Percentiles rank a stretch among this genome's conserved stretches.
These are phyloP conservation scores for Sphenopsis melanotis DNA, from an alignment of 2,797 vertebrate genomes.

Conservation along the genomic window DNA sequence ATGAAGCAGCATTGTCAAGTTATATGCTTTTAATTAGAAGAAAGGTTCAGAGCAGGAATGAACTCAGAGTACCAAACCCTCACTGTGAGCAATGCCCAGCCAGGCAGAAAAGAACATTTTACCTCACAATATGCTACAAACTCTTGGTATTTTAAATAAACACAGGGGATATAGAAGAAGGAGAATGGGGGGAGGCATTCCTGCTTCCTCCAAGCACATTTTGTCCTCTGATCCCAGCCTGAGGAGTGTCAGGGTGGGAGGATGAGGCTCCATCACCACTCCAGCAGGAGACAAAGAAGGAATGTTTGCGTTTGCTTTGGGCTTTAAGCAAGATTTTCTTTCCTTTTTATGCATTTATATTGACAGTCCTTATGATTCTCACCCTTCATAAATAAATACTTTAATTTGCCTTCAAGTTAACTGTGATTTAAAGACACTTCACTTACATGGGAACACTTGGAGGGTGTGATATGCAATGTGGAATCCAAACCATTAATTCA, in stretches of 20 bases:
- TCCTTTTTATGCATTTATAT: background rate
- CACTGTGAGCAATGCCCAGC: background rate
- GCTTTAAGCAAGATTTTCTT: background rate
- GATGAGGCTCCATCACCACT: background rate
- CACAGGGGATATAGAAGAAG: background rate
- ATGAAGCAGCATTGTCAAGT: constrained; percentile 1
- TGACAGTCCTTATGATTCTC: background rate
- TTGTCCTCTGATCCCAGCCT: background rate
- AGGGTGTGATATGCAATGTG: background rate
- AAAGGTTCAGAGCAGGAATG: background rate
- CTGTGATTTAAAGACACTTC: background rate
- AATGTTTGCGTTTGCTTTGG: background rate
- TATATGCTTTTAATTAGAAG: background rate
- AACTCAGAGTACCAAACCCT: background rate
- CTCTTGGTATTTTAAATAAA: background rate
- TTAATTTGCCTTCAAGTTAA: background rate
- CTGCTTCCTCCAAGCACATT: background rate
- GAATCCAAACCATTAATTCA: background rate
- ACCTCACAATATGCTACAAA: background rate
- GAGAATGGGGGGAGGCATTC: background rate
- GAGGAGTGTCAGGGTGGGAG: background rate
- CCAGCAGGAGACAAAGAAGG: background rate
- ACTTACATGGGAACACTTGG: background rate
- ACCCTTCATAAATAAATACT: background rate
- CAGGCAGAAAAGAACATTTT: background rate